Base-by-base conservation (phyloP, 2,888 invertebrate species). In the Drosophila acutilabella region DNA sequence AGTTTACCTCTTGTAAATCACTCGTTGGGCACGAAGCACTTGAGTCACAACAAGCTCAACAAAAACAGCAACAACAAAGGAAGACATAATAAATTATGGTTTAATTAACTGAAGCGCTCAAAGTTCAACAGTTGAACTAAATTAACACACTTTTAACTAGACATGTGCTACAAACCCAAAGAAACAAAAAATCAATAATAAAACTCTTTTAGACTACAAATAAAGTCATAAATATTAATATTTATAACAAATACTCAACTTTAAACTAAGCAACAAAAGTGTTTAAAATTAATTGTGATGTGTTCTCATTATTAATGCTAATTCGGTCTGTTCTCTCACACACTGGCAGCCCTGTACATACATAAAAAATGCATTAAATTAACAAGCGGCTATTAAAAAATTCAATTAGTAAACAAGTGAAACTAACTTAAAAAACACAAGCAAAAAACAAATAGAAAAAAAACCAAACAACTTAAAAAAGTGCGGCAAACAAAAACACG, bases 11-110 rank as follows among this genome's bases (percentile, higher is more conserved):
- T 78, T 69, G 44, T 65, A 81, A 81, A 89, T 70, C 74, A 74
- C 78, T 86, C 81, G 89, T 86, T 89, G 58, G 61, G 75, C 89
- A 89, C 89, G 85, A 81, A 79, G 71, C 81, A 78, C 86, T 80
- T 58, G 51, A 74, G 45, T 38, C 47, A 52, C 64, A 64, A 64
- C 69, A 48, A 50, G 45, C 54, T 44, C 56, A 36, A 33, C 54
- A 64, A 51, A 18, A 57, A 51, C 53, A 66, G 40, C 40, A 40
- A 40, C 40, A 40, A 30, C 30, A 30, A 30, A 30, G 8, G 30
- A 8, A 5, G 8, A 52, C 45, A 45, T 20, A 53, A 50, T 10
- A 51, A 40, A 71, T 48, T 57, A 78, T 59, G 65, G 50, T 54
- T 75, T 60, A 78, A 81, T 79, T 73, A 77, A 78, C 67, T 64